Evolutionary conservation across 2,888 invertebrate species (phyloP).

Genomic region (Eudasyphora cyanicolor): DNA sequence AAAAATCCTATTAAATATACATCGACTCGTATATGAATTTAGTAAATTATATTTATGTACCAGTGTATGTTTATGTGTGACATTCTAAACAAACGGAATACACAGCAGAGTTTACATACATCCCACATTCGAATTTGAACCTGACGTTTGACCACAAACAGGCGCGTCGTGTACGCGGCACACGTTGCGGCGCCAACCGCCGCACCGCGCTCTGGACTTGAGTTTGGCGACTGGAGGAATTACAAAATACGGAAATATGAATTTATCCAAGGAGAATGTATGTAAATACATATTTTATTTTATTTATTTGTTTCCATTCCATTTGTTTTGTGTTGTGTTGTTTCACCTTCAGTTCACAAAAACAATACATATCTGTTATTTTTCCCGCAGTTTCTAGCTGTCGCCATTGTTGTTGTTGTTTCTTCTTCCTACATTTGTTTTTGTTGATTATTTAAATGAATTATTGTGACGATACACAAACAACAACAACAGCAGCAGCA

Average conservation of each 20-base stretch:
- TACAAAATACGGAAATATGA: slow-evolving; percentile 63
- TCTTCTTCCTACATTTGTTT: slow-evolving; percentile 34
- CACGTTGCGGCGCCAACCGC: not conserved
- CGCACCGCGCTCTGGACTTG: not conserved
- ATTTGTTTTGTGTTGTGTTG: slow-evolving; percentile 39
- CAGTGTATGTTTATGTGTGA: too few species aligned
- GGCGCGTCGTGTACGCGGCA: too few species aligned
- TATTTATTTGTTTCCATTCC: slow-evolving; percentile 35
- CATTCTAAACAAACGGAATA: not conserved
- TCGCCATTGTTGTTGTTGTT: too few species aligned
- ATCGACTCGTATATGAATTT: too few species aligned
- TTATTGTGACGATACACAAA: not conserved
- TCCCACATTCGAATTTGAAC: too few species aligned
- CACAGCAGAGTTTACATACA: too few species aligned
- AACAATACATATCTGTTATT: slow-evolving; percentile 23
- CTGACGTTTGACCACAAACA: too few species aligned
- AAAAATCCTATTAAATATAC: too few species aligned
- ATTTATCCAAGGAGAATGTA: slow-evolving; percentile 68
- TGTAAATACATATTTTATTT: slow-evolving; percentile 65
- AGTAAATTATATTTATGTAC: too few species aligned
- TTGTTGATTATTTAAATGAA: slow-evolving; percentile 51
- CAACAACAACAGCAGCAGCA: not conserved
- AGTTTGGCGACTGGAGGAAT: slow-evolving; percentile 43
- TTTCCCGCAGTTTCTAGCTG: slow-evolving; percentile 18
- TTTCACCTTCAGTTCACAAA: slow-evolving; percentile 55